Evolutionary conservation across 2,888 invertebrate genomes (phyloP).

Genomic region (Chironomus riparius): DNA sequence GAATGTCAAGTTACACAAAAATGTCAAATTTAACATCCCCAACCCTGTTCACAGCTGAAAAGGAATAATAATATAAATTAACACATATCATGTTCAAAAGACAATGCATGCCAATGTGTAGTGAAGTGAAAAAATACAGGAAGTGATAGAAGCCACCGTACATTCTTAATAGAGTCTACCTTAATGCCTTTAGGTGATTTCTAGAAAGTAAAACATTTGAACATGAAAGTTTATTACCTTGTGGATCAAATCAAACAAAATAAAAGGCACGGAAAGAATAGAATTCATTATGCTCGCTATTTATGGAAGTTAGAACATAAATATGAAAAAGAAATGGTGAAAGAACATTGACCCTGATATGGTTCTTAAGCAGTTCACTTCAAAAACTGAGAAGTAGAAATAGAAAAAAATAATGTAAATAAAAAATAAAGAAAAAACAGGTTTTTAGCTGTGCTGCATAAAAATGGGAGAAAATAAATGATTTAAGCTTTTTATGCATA

Average conservation of each 20-base stretch:
- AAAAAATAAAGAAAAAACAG: neutral
- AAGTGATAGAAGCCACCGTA: neutral
- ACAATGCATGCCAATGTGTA: neutral
- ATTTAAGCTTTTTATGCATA: neutral
- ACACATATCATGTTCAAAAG: neutral
- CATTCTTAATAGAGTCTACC: neutral
- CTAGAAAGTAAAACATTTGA: neutral
- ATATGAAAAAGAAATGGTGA: neutral
- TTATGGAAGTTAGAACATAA: neutral
- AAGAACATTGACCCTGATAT: slow-evolving; percentile 15
- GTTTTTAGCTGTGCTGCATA: neutral
- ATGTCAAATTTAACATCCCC: neutral
- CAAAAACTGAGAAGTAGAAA: neutral
- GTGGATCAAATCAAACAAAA: neutral
- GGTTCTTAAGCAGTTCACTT: neutral
- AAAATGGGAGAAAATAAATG: neutral
- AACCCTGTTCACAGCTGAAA: no score
- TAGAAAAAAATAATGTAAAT: neutral
- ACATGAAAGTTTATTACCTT: neutral
- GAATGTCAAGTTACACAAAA: no score
- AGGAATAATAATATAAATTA: no score
- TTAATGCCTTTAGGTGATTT: neutral
- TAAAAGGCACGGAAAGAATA: neutral
- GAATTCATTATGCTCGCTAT: no score
- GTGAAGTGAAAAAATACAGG: neutral